Percentiles rank a stretch among this genome's conserved stretches.
Conservation (phyloP, 2,888 invertebrate species). For the Tigriopus californicus region DNA sequence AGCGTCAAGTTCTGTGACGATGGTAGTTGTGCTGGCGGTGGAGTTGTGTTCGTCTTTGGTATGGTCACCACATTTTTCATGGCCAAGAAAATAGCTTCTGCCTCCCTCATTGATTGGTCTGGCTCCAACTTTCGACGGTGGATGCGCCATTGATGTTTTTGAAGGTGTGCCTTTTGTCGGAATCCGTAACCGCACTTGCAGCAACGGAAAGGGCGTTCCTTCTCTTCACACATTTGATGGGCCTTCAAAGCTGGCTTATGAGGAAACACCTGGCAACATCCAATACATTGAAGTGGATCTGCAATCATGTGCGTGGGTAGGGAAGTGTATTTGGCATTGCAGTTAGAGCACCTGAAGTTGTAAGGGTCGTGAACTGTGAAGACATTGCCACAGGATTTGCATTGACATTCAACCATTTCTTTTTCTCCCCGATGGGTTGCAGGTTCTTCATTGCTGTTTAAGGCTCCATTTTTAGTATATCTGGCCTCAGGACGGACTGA, state of each 20-base stretch:
- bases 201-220: slow-evolving; percentile 20
- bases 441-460: background rate
- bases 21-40: too few species aligned
- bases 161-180: slow-evolving; percentile 20
- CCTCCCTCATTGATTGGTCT: background rate
- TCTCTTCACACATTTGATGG: background rate
- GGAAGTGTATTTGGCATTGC: slow-evolving; percentile 7
- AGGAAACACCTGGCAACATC: background rate
- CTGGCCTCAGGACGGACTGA: background rate
- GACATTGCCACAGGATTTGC: slow-evolving; percentile 6
- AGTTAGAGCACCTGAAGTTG: slow-evolving; percentile 6
- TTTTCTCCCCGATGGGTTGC: background rate
- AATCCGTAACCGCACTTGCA: slow-evolving; percentile 20
- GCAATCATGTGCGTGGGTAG: slow-evolving; percentile 3
- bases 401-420: slow-evolving; percentile 5
- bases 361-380: slow-evolving; percentile 5
- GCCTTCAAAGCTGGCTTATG: slow-evolving; percentile 8
- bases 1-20: too few species aligned
- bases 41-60: too few species aligned
- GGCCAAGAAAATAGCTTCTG: background rate
- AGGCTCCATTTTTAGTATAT: too few species aligned
- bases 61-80: background rate
- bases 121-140: background rate
- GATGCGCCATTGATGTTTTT: slow-evolving; percentile 20
- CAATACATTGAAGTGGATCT: slow-evolving; percentile 11